Evolutionary conservation across 2,113 vertebrate species (phyloP), one percentile per base, ranked within the genome.

Genomic region (Brachyistius frenatus): DNA sequence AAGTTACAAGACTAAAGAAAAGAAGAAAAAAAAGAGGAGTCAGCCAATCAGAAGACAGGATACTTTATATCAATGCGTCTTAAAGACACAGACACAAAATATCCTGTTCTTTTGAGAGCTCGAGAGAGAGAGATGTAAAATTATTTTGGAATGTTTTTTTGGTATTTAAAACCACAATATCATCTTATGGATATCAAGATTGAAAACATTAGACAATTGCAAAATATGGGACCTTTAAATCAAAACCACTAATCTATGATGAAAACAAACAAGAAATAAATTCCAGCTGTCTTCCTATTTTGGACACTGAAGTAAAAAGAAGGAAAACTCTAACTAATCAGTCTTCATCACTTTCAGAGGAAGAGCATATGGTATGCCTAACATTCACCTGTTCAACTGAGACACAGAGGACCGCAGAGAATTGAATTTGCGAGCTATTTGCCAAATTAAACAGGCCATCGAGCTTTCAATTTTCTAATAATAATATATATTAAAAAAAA

Each of bases 371-470:
- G 4, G n/a, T 60, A 11, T 3, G 31, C 52, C 63, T 58, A 58
- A 61, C 15, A 5, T 23, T 23, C 23, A 23, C 23, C 23, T 23
- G 15, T 39, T 41, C 2, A 69, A 55, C 9, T 11, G 11, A n/a
- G 37, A 65, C 66, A 57, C 37, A 73, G 10, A 64, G 49, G 10
- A 36, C 33, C n/a, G 10, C 44, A 33, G 46, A 61, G 4, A 50
- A 39, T 4, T 8, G 2, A 33, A 49, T 58, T 39, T 35, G 7
- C 10, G n/a, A 52, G 14, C 32, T 5, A 8, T 60, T 35, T 5
- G n/a, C 73, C 15, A 46, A 72, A 73, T 75, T 39, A 72, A 62
- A 74, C 32, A 66, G 70, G 63, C 57, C 39, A 73, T 32, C 13
- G 49, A 6, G 7, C 57, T 72, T 56, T 69, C 4, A 2, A 31